Evolutionary conservation across 2,888 invertebrate genomes (phyloP).

Genomic region (Nezara viridula): DNA sequence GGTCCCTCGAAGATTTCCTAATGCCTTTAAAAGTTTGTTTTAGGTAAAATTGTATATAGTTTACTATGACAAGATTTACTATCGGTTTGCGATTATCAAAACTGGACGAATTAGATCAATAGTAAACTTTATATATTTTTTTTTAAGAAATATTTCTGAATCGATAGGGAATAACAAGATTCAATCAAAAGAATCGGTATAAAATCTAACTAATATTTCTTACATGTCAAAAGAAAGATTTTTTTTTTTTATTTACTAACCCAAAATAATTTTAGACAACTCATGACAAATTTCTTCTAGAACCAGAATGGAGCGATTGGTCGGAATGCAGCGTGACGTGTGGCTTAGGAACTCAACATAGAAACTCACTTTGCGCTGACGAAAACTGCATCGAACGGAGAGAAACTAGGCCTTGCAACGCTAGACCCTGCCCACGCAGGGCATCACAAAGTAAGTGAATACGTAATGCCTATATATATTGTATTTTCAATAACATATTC

Average conservation of each 20-base stretch:
- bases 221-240: too few relatives aligned
- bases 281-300: slow-evolving; percentile 31
- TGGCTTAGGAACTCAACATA: slow-evolving; percentile 67
- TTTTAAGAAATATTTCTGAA: not conserved
- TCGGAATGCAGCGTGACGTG: slow-evolving; percentile 67
- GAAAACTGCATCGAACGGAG: slow-evolving; percentile 66
- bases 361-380: slow-evolving; percentile 67
- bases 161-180: too few relatives aligned
- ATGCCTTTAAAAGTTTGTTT: not conserved
- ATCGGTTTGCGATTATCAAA: not conserved
- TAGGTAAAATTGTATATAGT: not conserved
- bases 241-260: too few relatives aligned
- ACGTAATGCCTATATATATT: not conserved
- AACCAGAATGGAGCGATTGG: slow-evolving; percentile 66
- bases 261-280: too few relatives aligned
- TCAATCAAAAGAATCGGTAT: too few relatives aligned
- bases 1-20: not conserved
- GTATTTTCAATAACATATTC: not conserved
- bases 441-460: slow-evolving; percentile 28
- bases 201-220: too few relatives aligned
- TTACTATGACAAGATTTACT: not conserved
- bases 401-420: slow-evolving; percentile 67
- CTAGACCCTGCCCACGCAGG: slow-evolving; percentile 63
- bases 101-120: not conserved
- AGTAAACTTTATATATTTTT: not conserved